Base-by-base conservation (phyloP, 1,140 invertebrate species). In the Galleria mellonella region DNA sequence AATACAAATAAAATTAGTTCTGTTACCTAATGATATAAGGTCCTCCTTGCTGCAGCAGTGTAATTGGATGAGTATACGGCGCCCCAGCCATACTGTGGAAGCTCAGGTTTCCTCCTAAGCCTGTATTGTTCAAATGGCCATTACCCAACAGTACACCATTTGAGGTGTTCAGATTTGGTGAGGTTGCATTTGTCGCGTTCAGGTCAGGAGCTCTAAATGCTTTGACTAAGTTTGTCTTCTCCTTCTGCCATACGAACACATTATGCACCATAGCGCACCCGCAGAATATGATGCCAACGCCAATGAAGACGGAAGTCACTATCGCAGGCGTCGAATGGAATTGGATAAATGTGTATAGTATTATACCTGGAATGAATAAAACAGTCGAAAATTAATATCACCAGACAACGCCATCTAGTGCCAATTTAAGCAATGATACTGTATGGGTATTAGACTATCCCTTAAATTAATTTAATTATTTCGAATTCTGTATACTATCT, bases 191-290 rank as follows among this genome's bases (percentile, higher is more conserved):
- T 6, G 62, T 66, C 0, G 64, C 51, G 32, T 66, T 73, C 29
- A 72, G 14, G 0, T 84, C 77, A 46, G 72, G 72, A 0, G 62
- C 63, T 17, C 84, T 55, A 36, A 86, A 72, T 0, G 85, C 83
- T 47, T 86, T 86, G 1, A 86, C 85, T 27, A 86, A 57, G 43
- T 81, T 92, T 0, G 92, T 93, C 70, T 92, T 93, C 77, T 95
- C 95, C 84, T 91, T 92, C 77, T 97, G 95, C 96, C 96, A 97
- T 11, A 97, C 91, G 78, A 97, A 97, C 3, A 96, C 94, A 74
- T 97, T 97, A 83, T 97, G 96, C 6, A 97, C 94, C 91, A 97
- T 94, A 32, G 95, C 94, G 62, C 94, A 94, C 46, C 95, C 94
- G 76, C 96, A 97, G 84, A 97, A 97, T 9, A 97, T 89, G 30